Base-by-base conservation (phyloP, 2,113 vertebrate genomes). In the Alexandromys fortis region DNA sequence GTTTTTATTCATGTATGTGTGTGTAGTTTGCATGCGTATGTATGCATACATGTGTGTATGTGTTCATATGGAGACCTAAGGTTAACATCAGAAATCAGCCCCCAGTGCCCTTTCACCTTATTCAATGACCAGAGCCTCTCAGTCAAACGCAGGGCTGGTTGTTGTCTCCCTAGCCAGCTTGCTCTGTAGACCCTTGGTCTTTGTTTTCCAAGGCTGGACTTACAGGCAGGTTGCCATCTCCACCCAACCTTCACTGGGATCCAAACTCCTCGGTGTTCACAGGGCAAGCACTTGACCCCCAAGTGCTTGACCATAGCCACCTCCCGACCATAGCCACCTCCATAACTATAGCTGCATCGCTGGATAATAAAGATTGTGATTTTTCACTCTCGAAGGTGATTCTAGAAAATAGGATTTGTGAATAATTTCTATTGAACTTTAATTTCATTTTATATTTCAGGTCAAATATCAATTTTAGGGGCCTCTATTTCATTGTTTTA, bases 341-440 rank as follows among this genome's bases (percentile, higher is more conserved):
- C 63, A 10, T 35, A 19, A 35, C 33, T 8, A 67, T 30, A 67
- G 63, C 13, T 0, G 6, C 67, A 68, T 73, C 88, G 88, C 47
- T 81, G 55, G 22, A 79, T 91, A 91, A 49, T 90, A 30, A 75
- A 91, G 38, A 86, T 70, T 65, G 16, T 3, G 47, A 35, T 78
- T n/a, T 95, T 72, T 91, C 8, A 91, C 45, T 86, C 42, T 88
- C 68, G 82, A 21, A 70, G 10, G 52, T 83, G 33, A 92, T 70
- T 94, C 58, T 81, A n/a, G 79, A 92, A 88, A 79, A 70, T 86
- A 78, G 33, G 90, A 85, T 75, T 85, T 93, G n/a, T 93, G 77
- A 81, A 82, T 81, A 22, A 73, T 81, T 92, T 94, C 77, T 92
- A 1, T 24, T 49, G 7, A 65, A 72, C 14, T 78, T 89, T 81